A percentile compares a stretch with the other conserved stretches of the same genome.
Conservation (phyloP, 2,888 invertebrate species). For the Spodoptera exigua region DNA sequence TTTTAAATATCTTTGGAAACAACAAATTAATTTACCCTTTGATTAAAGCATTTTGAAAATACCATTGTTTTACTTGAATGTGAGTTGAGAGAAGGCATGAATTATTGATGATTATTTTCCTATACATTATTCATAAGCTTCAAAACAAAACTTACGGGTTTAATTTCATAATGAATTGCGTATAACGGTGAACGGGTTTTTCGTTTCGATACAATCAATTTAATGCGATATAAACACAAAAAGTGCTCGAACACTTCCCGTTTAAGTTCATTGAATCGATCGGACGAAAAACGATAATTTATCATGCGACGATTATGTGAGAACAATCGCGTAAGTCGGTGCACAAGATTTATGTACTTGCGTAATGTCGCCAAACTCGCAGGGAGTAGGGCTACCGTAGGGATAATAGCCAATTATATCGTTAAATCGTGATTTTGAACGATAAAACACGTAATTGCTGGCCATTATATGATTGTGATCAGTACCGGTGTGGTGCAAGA, state of each 20-base stretch:
- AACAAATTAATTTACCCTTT: constrained; percentile 22
- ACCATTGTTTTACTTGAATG: neutral
- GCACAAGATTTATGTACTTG: constrained; percentile 49
- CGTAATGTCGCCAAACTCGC: constrained; percentile 47
- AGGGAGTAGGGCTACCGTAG: constrained; percentile 43
- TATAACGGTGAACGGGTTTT: constrained; percentile 45
- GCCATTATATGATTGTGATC: constrained; percentile 34
- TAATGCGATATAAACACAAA: constrained; percentile 46
- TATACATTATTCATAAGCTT: constrained; percentile 16
- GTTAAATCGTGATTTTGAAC: constrained; percentile 46
- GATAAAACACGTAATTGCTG: constrained; percentile 38
- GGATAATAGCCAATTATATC: constrained; percentile 50
- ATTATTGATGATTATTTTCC: constrained; percentile 5
- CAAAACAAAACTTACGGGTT: constrained; percentile 19
- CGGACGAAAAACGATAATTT: constrained; percentile 55
- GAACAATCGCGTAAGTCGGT: constrained; percentile 53
- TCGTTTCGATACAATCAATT: constrained; percentile 42
- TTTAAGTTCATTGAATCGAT: constrained; percentile 57
- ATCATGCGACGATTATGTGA: constrained; percentile 54
- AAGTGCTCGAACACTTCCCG: constrained; percentile 30
- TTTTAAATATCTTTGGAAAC: constrained; percentile 21
- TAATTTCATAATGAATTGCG: constrained; percentile 37
- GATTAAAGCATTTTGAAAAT: constrained; percentile 7
- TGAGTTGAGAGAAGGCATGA: neutral
- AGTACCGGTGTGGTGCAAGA: constrained; percentile 18